phyloP scores from a whole-genome alignment of 2,888 invertebrate species.

The Watsonalla binaria region DNA sequence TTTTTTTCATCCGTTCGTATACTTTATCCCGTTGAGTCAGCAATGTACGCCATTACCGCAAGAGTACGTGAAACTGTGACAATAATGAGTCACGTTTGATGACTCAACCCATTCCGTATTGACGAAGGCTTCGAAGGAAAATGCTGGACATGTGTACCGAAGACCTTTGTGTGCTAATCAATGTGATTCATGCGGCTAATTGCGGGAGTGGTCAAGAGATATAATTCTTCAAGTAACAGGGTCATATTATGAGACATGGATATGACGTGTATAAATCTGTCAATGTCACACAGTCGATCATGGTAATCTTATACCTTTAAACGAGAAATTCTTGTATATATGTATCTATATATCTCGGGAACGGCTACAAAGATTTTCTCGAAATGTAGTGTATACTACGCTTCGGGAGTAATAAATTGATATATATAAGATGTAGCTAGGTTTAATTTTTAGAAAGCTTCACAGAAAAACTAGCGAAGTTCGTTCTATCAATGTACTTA shows the following conservation, averaged over 20 bases:
- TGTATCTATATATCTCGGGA: no score
- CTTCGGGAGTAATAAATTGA: no score
- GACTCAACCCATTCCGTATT: conserved; percentile 37
- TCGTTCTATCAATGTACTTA: no score
- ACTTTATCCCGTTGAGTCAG: background rate
- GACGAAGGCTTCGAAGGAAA: conserved; percentile 26
- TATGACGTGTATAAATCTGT: no score
- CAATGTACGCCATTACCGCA: background rate
- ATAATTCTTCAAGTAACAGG: background rate
- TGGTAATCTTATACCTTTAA: no score
- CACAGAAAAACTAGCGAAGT: no score
- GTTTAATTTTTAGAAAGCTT: no score
- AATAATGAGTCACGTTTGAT: conserved; percentile 38
- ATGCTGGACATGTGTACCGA: conserved; percentile 15
- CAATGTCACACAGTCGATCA: no score
- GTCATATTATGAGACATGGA: background rate
- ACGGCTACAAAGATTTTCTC: no score
- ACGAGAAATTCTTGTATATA: no score
- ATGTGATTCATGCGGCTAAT: background rate
- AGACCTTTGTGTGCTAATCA: conserved; percentile 11
- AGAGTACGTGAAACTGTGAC: conserved; percentile 6
- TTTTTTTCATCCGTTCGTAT: background rate
- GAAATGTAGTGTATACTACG: no score
- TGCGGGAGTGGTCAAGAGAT: background rate
- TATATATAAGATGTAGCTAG: no score